Evolutionary conservation across 2,113 vertebrate genomes (phyloP).

Genomic region (Toxotes jaculatrix): DNA sequence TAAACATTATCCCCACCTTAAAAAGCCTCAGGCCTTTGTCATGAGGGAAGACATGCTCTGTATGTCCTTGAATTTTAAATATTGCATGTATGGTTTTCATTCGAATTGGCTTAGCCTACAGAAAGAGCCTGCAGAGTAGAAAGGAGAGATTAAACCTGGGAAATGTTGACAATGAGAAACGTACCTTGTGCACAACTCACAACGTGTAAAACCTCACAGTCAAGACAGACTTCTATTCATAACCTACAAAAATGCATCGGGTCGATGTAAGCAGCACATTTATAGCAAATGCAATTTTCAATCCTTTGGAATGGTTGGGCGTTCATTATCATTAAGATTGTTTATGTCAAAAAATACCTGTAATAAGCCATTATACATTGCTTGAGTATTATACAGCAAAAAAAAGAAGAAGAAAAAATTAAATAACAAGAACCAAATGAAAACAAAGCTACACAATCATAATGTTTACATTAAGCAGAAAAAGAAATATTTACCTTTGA

Average conservation of each 20-base stretch:
- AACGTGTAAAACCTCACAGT: constrained; percentile 80
- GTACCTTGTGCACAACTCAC: constrained; percentile 83
- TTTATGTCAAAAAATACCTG: constrained; percentile 72
- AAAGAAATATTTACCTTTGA: constrained; percentile 72
- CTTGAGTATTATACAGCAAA: constrained; percentile 77
- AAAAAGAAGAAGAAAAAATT: constrained; percentile 50
- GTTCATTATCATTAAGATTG: constrained; percentile 71
- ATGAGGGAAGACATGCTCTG: constrained; percentile 47
- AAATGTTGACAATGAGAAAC: constrained; percentile 69
- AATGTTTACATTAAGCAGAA: constrained; percentile 75
- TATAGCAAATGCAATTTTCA: constrained; percentile 80
- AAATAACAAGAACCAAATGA: constrained; percentile 71
- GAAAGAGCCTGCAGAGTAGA: constrained; percentile 48
- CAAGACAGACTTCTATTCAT: constrained; percentile 71
- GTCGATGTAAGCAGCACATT: constrained; percentile 83
- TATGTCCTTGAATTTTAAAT: constrained; percentile 39
- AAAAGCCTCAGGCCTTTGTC: constrained; percentile 25
- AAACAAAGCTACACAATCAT: constrained; percentile 72
- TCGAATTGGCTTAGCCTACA: constrained; percentile 49
- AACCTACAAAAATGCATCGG: constrained; percentile 78
- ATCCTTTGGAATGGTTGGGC: constrained; percentile 86
- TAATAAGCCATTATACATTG: constrained; percentile 76
- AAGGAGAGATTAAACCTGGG: constrained; percentile 56
- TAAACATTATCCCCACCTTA: constrained; percentile 27
- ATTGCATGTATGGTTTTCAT: constrained; percentile 55